Base-by-base conservation (phyloP, 1,140 invertebrate genomes). In the Anagrus nilaparvatae region DNA sequence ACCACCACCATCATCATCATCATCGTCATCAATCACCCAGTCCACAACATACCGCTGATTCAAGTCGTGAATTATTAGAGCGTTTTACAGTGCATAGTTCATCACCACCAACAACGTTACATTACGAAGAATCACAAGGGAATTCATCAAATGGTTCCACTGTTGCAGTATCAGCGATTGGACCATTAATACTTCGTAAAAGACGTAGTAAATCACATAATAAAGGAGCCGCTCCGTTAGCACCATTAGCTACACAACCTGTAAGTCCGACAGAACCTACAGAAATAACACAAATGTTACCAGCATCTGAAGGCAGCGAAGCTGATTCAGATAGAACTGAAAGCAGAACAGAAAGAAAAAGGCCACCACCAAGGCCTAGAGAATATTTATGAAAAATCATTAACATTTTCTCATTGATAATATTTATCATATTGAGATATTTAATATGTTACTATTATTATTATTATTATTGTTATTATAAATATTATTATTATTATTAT, bases 121-220 rank as follows among this genome's bases (percentile, higher is more conserved):
- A n/a, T 27, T 12, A 27, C 6, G 24, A n/a, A 27, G 24, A 6
- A 6, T 27, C 24, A 7, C 6, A 6, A 7, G 24, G 24, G 12
- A 17, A 18, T 1, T 13, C 32, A 1, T 5, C 36, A 14, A 3
- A 1, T 8, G 16, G 9, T 16, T 32, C 27, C 1, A 7, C 33
- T n/a, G 20, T n/a, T 1, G 18, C 27, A 2, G 10, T 33, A 7
- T 10, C 10, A 12, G 17, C 16, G 14, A 32, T 82, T 39, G 79
- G 80, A 12, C 75, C 77, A 23, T 59, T 82, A 28, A 74, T 80
- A 51, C 62, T 81, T 27, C 70, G 76, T 28, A 82, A 82, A 54
- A 67, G 80, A 49, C 68, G 79, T 42, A 81, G 79, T 52, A 84
- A 83, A 68, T 81, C 77, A 49, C 66, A 79, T 28, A 71, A 71